Percentiles rank a stretch among this genome's conserved stretches.
Evolutionary conservation across 2,888 invertebrate genomes (phyloP).

Genomic region (Harmothoe impar): DNA sequence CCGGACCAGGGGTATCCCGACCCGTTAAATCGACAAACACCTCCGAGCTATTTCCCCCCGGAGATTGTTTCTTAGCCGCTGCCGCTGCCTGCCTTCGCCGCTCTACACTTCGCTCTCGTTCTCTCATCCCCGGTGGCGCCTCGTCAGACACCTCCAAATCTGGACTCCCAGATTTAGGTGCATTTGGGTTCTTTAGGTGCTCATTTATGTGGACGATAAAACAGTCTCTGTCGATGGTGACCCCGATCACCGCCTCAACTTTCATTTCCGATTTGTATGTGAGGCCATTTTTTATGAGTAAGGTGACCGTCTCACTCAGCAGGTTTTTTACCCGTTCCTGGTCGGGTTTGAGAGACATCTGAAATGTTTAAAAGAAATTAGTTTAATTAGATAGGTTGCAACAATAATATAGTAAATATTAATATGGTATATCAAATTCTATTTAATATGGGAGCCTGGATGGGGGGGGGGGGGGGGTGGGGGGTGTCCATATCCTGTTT

Average conservation of each 20-base stretch:
- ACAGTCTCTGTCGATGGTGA: constrained; percentile 66
- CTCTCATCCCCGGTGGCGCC: not conserved
- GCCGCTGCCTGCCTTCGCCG: not conserved
- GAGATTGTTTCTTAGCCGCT: not conserved
- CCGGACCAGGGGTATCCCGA: not conserved
- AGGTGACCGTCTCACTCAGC: constrained; percentile 61
- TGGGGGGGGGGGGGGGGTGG: no score
- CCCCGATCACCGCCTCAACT: constrained; percentile 65
- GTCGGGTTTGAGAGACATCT: not conserved
- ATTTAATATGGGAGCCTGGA: no score
- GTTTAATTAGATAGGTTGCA: not conserved
- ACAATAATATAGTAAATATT: no score
- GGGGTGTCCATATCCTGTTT: no score
- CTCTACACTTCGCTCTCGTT: not conserved
- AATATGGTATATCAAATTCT: no score
- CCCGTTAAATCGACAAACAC: constrained; percentile 19
- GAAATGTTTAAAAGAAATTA: not conserved
- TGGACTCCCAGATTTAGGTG: not conserved
- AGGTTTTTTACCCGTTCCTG: constrained; percentile 18
- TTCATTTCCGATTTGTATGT: constrained; percentile 60
- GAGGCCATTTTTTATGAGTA: constrained; percentile 67
- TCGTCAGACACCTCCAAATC: constrained; percentile 19
- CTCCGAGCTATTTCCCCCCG: not conserved
- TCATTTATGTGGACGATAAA: constrained; percentile 67
- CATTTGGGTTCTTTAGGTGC: not conserved